These are phyloP conservation scores for Acropternis orthonyx DNA, from an alignment of 2,797 vertebrate species.

Conservation along the genomic window DNA sequence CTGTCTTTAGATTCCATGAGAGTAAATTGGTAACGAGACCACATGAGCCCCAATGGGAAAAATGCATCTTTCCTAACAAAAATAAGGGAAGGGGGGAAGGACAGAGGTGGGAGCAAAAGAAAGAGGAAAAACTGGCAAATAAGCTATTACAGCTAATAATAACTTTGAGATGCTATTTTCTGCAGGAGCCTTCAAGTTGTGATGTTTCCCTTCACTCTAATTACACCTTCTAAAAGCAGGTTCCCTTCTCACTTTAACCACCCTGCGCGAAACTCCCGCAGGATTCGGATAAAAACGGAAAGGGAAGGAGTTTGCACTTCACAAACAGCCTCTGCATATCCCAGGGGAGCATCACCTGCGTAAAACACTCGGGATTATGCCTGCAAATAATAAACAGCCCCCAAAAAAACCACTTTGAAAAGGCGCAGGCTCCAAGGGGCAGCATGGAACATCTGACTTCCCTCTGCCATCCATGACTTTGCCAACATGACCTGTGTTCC, in stretches of 20 bases:
- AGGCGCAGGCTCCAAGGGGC: neutral
- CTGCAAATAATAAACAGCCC: neutral
- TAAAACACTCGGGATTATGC: neutral
- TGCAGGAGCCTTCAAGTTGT: slow-evolving; percentile 41
- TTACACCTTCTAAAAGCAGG: slow-evolving; percentile 48
- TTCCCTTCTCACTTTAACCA: slow-evolving; percentile 50
- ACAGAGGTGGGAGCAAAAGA: neutral
- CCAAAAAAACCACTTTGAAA: neutral
- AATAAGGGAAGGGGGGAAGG: neutral
- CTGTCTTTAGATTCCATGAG: slow-evolving; percentile 55
- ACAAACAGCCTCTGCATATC: slow-evolving; percentile 22
- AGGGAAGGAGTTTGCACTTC: neutral
- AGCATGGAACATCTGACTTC: neutral
- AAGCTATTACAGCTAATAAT: slow-evolving; percentile 53
- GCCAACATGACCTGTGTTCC: neutral
- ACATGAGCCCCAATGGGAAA: neutral
- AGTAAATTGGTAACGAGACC: slow-evolving; percentile 61
- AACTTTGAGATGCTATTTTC: slow-evolving; percentile 50
- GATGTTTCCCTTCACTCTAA: slow-evolving; percentile 54
- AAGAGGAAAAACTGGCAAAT: slow-evolving; percentile 26
- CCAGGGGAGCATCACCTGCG: slow-evolving; percentile 27
- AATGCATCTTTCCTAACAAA: slow-evolving; percentile 37
- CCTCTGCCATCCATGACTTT: neutral
- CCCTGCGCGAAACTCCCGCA: slow-evolving; percentile 1
- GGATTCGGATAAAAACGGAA: neutral